These are phyloP conservation scores for Lacerta bilineata DNA, from an alignment of 2,797 vertebrate genomes.

Conservation along the genomic window DNA sequence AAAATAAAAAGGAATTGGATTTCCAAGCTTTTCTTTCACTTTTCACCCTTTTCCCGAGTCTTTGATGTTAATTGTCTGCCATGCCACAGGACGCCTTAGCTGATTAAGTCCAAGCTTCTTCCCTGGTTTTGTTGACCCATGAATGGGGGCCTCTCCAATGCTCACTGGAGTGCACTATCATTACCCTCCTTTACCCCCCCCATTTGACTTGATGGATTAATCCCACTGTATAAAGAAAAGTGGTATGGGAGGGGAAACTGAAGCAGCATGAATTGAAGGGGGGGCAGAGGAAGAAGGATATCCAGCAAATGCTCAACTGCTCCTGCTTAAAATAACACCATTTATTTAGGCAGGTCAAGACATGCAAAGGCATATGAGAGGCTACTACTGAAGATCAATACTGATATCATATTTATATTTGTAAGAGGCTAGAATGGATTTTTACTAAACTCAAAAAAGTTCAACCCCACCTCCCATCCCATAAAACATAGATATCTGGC, in stretches of 20 bases:
- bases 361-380: constrained; percentile 67
- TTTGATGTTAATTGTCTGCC: constrained; percentile 81
- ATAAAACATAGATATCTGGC: background rate
- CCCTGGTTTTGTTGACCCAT: constrained; percentile 83
- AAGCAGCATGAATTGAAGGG: constrained; percentile 70
- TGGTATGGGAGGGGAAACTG: constrained; percentile 69
- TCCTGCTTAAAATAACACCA: constrained; percentile 71
- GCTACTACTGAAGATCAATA: constrained; percentile 60
- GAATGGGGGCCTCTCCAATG: constrained; percentile 91
- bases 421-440: constrained; percentile 62
- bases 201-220: constrained; percentile 86
- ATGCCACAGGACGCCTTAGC: constrained; percentile 74
- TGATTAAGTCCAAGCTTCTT: constrained; percentile 82
- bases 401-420: constrained; percentile 47
- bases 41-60: constrained; percentile 64
- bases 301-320: constrained; percentile 65
- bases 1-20: constrained; percentile 54
- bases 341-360: constrained; percentile 71
- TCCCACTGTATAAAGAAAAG: constrained; percentile 79
- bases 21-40: constrained; percentile 66
- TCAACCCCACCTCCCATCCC: constrained; percentile 11
- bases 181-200: constrained; percentile 79
- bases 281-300: constrained; percentile 72
- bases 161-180: constrained; percentile 91
- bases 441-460: constrained; percentile 68